These are phyloP conservation scores for Glareola pratincola DNA, from an alignment of 2,113 vertebrate species.

Conservation along the genomic window DNA sequence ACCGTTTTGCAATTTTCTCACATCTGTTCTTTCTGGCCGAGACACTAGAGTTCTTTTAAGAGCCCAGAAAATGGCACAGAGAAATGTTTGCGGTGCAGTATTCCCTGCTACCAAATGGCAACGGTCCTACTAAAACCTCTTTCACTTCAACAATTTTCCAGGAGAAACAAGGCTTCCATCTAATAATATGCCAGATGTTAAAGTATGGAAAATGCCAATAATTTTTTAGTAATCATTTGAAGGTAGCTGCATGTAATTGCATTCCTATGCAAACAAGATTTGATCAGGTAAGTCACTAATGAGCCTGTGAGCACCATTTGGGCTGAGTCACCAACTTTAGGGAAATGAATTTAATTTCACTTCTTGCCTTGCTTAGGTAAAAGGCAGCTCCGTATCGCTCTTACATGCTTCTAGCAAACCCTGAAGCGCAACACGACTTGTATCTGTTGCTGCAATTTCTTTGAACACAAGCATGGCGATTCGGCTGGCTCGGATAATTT, in stretches of 20 bases:
- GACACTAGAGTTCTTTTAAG: conserved; percentile 2
- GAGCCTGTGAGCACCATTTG: not conserved
- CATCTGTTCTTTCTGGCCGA: conserved; percentile 59
- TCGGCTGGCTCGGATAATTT: not conserved
- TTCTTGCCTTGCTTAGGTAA: not conserved
- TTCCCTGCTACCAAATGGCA: not conserved
- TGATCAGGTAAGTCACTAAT: not conserved
- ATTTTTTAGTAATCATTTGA: not conserved
- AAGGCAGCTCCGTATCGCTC: not conserved
- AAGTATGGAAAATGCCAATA: not conserved
- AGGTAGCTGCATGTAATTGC: not conserved
- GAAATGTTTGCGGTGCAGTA: not conserved
- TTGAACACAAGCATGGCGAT: not conserved
- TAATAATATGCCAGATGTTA: not conserved
- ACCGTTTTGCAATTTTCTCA: conserved; percentile 16
- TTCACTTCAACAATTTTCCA: not conserved
- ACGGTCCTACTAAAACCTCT: not conserved
- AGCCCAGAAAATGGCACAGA: conserved; percentile 22
- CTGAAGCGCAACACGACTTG: not conserved
- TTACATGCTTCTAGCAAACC: not conserved
- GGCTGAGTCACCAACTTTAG: not conserved
- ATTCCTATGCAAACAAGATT: not conserved
- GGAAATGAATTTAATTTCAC: not conserved
- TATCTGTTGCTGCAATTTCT: not conserved
- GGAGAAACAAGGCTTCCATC: not conserved